Evolutionary conservation across 64 coral and sea anemone genomes (phyloP).

Genomic region (Montipora capricornis): DNA sequence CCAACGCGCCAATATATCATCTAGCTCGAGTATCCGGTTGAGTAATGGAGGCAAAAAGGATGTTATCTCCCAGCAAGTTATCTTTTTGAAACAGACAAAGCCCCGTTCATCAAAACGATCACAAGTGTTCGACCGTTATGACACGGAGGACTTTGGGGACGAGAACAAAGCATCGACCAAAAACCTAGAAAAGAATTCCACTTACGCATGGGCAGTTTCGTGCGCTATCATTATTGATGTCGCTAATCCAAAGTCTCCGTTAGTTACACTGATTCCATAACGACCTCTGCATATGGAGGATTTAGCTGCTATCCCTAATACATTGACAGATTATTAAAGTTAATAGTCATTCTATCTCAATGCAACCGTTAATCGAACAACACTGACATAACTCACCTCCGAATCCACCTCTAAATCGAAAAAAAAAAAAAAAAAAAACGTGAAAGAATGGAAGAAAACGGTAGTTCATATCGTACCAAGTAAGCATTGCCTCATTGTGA

Average conservation of each 20-base stretch:
- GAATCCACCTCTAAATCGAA: neutral
- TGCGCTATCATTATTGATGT: constrained; percentile 44
- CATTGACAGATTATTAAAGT: neutral
- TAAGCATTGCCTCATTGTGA: too few relatives aligned
- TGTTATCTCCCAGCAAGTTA: too few relatives aligned
- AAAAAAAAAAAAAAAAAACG: neutral
- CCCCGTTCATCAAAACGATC: too few relatives aligned
- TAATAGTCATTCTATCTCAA: neutral
- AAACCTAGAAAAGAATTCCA: neutral
- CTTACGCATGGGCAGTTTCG: constrained; percentile 71
- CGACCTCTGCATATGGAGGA: neutral
- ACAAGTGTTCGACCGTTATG: neutral
- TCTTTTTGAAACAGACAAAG: too few relatives aligned
- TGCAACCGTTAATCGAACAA: neutral
- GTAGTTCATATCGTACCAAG: neutral
- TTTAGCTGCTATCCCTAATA: constrained; percentile 4
- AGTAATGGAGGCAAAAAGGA: too few relatives aligned
- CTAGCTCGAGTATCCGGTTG: too few relatives aligned
- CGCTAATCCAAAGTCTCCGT: constrained; percentile 53
- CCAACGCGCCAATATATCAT: too few relatives aligned
- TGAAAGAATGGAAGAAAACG: neutral
- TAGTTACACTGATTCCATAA: constrained; percentile 31
- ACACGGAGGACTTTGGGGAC: too few relatives aligned
- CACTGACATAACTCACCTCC: neutral
- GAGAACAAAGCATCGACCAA: too few relatives aligned